Evolutionary conservation across 1,140 invertebrate species (phyloP).

Genomic region (Neodiprion lecontei): DNA sequence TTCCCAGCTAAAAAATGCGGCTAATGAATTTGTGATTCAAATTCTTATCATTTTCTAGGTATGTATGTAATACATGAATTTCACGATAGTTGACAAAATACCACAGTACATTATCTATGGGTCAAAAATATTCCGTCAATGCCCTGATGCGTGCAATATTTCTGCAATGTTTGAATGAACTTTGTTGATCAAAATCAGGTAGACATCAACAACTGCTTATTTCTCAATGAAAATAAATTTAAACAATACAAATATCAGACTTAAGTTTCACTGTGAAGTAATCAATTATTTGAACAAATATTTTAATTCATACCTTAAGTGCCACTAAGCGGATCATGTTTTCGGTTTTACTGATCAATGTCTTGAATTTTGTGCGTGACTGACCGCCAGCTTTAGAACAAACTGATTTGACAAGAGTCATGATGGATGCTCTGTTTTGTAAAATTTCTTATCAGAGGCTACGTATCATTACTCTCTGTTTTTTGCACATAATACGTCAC

Average conservation of each 20-base stretch:
- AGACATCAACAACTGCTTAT: not conserved
- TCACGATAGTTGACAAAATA: not conserved
- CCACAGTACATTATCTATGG: not conserved
- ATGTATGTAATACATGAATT: not conserved
- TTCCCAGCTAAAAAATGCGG: constrained; percentile 9
- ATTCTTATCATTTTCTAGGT: not conserved
- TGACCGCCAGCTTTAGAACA: not conserved
- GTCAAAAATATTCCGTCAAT: not conserved
- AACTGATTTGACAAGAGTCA: not conserved
- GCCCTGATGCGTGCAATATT: not conserved
- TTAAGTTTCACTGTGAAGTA: too few species aligned
- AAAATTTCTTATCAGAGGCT: not conserved
- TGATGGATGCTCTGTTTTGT: not conserved
- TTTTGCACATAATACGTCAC: not conserved
- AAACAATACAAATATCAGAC: not conserved
- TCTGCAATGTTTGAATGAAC: not conserved
- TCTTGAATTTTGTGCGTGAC: constrained; percentile 5
- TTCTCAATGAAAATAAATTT: not conserved
- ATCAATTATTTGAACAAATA: not conserved
- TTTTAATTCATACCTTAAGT: not conserved
- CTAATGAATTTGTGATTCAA: not conserved
- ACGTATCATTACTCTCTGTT: not conserved
- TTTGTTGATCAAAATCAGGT: too few species aligned
- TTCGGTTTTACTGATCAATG: not conserved
- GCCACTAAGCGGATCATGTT: constrained; percentile 9